These are phyloP conservation scores for Pocillopora verrucosa DNA, from an alignment of 64 coral and sea anemone species.

Conservation along the genomic window DNA sequence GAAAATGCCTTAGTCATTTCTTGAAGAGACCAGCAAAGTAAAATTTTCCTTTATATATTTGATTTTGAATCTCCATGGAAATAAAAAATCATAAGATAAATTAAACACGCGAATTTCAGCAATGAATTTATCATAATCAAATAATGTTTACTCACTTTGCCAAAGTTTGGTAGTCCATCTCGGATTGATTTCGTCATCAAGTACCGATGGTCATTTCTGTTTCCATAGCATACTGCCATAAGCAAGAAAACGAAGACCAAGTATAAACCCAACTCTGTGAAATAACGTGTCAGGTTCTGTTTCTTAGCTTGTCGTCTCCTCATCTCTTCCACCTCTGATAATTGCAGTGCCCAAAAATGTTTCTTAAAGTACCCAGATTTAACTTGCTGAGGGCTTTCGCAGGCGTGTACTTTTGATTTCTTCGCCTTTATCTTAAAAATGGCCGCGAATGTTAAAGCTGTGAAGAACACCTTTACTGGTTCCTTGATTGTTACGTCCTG, in stretches of 20 bases:
- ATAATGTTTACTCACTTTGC: too few relatives aligned
- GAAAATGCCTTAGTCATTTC: too few relatives aligned
- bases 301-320: neutral
- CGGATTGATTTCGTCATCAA: too few relatives aligned
- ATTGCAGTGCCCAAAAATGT: neutral
- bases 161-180: too few relatives aligned
- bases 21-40: too few relatives aligned
- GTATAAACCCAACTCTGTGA: neutral
- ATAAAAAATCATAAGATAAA: too few relatives aligned
- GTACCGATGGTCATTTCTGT: too few relatives aligned
- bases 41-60: too few relatives aligned
- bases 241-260: neutral
- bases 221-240: conserved; percentile 7
- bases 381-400: neutral
- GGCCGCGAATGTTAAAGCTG: neutral
- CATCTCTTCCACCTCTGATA: neutral
- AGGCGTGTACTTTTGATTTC: too few relatives aligned
- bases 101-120: too few relatives aligned
- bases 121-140: too few relatives aligned
- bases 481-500: neutral
- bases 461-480: neutral
- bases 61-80: too few relatives aligned
- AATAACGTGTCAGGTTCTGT: neutral
- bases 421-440: neutral
- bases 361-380: neutral